Percentiles rank a stretch among this genome's conserved stretches.
Conservation (phyloP, 1,140 invertebrate species). For the Chlorops oryzae region DNA sequence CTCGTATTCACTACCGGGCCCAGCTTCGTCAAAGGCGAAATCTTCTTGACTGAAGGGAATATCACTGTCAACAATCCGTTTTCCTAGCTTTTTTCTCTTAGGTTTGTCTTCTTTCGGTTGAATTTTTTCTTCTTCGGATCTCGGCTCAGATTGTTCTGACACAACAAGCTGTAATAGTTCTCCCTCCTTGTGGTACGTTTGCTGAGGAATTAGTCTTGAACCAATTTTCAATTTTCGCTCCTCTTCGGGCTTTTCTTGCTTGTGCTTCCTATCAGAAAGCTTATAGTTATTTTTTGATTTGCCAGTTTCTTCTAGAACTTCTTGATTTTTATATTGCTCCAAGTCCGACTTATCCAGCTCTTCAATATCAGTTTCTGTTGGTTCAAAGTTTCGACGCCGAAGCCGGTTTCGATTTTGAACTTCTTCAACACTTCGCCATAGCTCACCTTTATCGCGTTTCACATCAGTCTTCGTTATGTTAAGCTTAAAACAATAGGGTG, state of each 20-base stretch:
- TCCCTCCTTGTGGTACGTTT: no score
- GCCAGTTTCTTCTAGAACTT: slow-evolving; percentile 15
- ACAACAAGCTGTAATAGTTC: no score
- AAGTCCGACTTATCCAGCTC: slow-evolving; percentile 29
- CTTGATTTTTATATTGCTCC: slow-evolving; percentile 23
- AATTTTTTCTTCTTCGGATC: slow-evolving; percentile 33
- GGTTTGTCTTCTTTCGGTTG: slow-evolving; percentile 26
- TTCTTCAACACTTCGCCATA: slow-evolving; percentile 42
- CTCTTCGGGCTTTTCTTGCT: slow-evolving; percentile 18
- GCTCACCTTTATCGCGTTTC: slow-evolving; percentile 28
- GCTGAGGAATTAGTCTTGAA: no score
- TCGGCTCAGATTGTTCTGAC: no score
- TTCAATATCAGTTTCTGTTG: slow-evolving; percentile 19
- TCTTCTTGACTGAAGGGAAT: slow-evolving; percentile 18
- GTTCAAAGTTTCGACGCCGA: slow-evolving; percentile 35
- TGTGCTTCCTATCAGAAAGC: slow-evolving; percentile 24
- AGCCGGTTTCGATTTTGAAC: slow-evolving; percentile 31
- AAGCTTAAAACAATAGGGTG: slow-evolving; percentile 34
- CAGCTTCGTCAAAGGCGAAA: slow-evolving; percentile 8
- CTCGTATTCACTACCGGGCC: slow-evolving; percentile 9
- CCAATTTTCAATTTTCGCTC: slow-evolving; percentile 31
- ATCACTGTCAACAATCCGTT: slow-evolving; percentile 8
- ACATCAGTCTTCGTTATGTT: slow-evolving; percentile 29
- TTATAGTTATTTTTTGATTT: slow-evolving; percentile 30
- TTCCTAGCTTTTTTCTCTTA: slow-evolving; percentile 24